These are phyloP conservation scores for Smittia sp. DNA, from an alignment of 2,888 invertebrate species.

Conservation along the genomic window DNA sequence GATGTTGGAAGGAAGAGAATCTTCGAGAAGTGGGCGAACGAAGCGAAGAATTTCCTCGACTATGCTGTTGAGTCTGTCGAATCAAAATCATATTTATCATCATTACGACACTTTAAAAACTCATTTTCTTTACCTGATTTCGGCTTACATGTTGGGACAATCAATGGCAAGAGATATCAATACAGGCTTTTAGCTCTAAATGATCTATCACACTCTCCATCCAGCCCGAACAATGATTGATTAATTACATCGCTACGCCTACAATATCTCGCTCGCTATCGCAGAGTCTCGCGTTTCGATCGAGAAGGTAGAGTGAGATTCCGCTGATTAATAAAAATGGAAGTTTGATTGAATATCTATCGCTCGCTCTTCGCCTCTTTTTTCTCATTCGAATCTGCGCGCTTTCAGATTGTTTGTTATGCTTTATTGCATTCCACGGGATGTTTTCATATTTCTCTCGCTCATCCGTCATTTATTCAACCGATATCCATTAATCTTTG, in stretches of 20 bases:
- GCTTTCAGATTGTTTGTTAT: background rate
- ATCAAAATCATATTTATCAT: constrained; percentile 37
- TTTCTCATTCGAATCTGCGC: background rate
- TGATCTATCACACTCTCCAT: constrained; percentile 30
- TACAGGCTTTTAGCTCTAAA: constrained; percentile 26
- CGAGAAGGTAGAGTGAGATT: background rate
- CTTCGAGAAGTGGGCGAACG: background rate
- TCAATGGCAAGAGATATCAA: background rate
- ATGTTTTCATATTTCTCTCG: background rate
- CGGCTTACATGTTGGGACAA: too few relatives aligned
- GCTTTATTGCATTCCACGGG: background rate
- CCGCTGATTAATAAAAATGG: constrained; percentile 15
- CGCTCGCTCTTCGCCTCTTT: background rate
- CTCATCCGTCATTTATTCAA: constrained; percentile 29
- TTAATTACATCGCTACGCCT: constrained; percentile 22
- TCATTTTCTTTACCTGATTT: constrained; percentile 12
- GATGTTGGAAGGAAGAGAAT: background rate
- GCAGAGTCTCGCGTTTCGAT: background rate
- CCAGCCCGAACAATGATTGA: constrained; percentile 24
- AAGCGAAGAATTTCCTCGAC: background rate
- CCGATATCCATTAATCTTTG: constrained; percentile 25
- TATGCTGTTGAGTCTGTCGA: constrained; percentile 15
- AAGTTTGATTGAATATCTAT: background rate
- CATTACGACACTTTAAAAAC: constrained; percentile 37
- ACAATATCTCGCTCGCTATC: too few relatives aligned